phyloP scores from a whole-genome alignment of 2,797 vertebrate genomes.

The Clarias pachynema region DNA sequence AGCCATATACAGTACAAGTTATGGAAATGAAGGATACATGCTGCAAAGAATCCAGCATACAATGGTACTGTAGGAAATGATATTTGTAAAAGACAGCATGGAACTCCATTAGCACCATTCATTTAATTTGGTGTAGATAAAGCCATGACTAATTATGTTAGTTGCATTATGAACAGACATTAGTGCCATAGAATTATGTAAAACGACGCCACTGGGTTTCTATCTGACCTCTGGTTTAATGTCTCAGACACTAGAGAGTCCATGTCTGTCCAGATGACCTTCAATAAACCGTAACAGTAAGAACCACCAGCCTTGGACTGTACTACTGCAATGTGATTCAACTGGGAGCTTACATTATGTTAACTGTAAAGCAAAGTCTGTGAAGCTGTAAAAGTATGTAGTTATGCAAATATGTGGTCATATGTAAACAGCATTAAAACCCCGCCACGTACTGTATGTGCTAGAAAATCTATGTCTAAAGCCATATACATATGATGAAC shows the following conservation, averaged over 20 bases:
- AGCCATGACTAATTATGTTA: not conserved
- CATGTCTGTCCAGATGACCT: slow-evolving; percentile 20
- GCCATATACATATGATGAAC: not conserved
- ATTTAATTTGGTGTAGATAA: not conserved
- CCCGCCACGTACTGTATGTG: not conserved
- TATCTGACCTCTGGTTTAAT: slow-evolving; percentile 8
- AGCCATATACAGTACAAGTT: not conserved
- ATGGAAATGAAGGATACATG: not conserved
- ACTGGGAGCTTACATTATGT: not conserved
- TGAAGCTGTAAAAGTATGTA: not conserved
- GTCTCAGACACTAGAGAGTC: not conserved
- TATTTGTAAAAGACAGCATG: not conserved
- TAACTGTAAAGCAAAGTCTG: not conserved
- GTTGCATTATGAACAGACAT: not conserved
- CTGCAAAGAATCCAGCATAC: not conserved
- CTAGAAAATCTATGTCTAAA: not conserved
- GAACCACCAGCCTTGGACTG: not conserved
- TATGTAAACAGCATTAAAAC: not conserved
- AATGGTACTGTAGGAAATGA: not conserved
- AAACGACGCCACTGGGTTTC: slow-evolving; percentile 19
- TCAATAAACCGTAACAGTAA: slow-evolving; percentile 1
- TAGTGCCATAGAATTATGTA: slow-evolving; percentile 14
- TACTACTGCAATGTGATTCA: not conserved
- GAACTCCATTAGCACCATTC: not conserved
- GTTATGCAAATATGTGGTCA: too few relatives aligned